These are phyloP conservation scores for Drosophila kepulauana DNA, from an alignment of 1,140 invertebrate species.

Conservation along the genomic window DNA sequence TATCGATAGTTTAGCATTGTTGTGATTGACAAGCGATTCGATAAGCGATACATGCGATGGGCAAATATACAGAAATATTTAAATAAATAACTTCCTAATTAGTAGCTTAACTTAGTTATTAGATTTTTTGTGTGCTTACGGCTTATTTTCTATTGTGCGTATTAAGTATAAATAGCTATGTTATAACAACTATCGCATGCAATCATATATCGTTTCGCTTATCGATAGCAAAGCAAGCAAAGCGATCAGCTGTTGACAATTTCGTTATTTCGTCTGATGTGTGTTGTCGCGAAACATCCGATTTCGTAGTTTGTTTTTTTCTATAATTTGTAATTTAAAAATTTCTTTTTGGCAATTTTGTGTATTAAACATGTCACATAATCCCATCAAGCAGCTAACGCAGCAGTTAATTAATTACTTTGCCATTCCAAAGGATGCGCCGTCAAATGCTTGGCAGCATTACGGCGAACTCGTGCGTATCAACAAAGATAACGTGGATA, in stretches of 20 bases:
- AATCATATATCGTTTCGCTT: too few relatives aligned
- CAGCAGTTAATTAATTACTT: slow-evolving; percentile 45
- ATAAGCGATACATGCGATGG: too few relatives aligned
- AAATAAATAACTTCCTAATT: too few relatives aligned
- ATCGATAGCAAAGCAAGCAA: too few relatives aligned
- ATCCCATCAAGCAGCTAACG: slow-evolving; percentile 30
- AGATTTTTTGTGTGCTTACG: too few relatives aligned
- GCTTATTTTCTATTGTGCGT: too few relatives aligned
- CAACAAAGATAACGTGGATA: slow-evolving; percentile 25
- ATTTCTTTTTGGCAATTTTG: background rate
- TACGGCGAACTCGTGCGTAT: slow-evolving; percentile 58
- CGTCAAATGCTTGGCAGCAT: background rate
- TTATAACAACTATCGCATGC: too few relatives aligned
- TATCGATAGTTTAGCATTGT: slow-evolving; percentile 35
- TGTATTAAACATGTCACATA: slow-evolving; percentile 20
- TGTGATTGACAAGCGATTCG: background rate
- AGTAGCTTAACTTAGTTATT: too few relatives aligned
- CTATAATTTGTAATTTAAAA: background rate
- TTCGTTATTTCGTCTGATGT: background rate
- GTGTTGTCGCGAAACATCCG: too few relatives aligned
- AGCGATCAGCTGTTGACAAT: too few relatives aligned
- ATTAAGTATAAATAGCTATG: too few relatives aligned
- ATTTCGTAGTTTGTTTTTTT: slow-evolving; percentile 1
- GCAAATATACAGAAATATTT: too few relatives aligned
- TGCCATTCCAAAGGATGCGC: background rate